Base-by-base conservation (phyloP, 2,797 vertebrate genomes). In the Moxostoma hubbsi region DNA sequence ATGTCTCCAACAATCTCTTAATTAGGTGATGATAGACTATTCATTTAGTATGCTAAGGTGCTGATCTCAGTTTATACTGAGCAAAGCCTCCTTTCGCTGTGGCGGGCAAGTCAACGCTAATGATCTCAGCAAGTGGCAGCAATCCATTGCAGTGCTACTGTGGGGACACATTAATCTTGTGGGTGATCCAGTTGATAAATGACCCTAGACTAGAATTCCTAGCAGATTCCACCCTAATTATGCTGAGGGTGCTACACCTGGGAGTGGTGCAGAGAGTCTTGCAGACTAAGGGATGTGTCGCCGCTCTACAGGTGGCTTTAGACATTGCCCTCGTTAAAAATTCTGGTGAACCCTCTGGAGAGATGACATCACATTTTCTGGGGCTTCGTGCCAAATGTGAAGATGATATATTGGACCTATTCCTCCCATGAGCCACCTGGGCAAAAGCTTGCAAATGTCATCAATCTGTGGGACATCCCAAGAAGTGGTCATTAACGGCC, bases 81-180 rank as follows among this genome's bases (percentile, higher is more conserved):
- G 82, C 82, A 68, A 84, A 86, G 88, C 67, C 83, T 88, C 88
- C 73, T 69, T 76, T 90, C 85, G 88, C 89, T 91, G 90, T 89
- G 88, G 87, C 86, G 87, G 81, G 81, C 86, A 87, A 90, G 90
- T 91, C 89, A 88, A 83, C 87, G 84, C 92, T 94, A 95, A 95
- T 94, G 93, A 94, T 91, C 92, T 92, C 90, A 85, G 91, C 91
- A 91, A 92, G 92, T 92, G 93, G 92, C 93, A 93, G 92, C 92
- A 93, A 93, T 95, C 92, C 92, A 92, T 93, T 93, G 90, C 88
- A 88, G 89, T 87, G 82, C 88, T 84, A 86, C 89, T 85, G 87
- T 87, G 80, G 91, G 90, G 87, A 88, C 86, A 88, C 91, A 94
- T 95, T 93, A 92, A 94, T 95, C 93, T 93, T 91, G 84, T 62